These are phyloP conservation scores for Acanthoscelides obtectus DNA, from an alignment of 2,888 invertebrate genomes.

Conservation along the genomic window DNA sequence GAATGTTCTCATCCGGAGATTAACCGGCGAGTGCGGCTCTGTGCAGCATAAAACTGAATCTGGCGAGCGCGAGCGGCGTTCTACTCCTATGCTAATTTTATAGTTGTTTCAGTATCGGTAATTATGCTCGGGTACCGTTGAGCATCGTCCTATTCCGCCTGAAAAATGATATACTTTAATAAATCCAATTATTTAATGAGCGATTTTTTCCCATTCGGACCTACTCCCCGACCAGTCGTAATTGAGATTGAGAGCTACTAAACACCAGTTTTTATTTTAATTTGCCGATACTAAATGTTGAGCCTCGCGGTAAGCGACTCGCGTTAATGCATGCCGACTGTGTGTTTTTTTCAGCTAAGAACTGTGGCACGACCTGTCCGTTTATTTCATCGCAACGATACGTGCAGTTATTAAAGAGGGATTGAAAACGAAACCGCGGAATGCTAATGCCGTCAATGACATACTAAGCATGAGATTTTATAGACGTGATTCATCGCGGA, in stretches of 20 bases:
- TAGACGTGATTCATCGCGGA: not conserved
- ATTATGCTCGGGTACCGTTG: constrained; percentile 16
- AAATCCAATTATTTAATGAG: constrained; percentile 24
- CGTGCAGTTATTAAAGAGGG: not conserved
- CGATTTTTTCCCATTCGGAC: constrained; percentile 5
- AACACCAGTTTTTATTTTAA: not conserved
- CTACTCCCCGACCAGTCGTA: not conserved
- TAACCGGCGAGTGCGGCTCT: not conserved
- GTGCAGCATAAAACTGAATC: not conserved
- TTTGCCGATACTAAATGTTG: not conserved
- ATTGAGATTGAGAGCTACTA: not conserved
- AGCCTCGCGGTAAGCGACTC: not conserved
- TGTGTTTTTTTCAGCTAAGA: not conserved
- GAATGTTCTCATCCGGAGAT: no score
- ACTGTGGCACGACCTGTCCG: not conserved
- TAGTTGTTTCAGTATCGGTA: constrained; percentile 35
- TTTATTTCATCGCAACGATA: not conserved
- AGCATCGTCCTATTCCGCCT: constrained; percentile 9
- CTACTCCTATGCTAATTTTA: constrained; percentile 41
- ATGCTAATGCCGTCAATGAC: not conserved
- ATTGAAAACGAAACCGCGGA: not conserved
- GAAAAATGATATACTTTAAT: constrained; percentile 16
- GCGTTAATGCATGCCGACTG: not conserved
- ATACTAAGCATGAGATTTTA: not conserved
- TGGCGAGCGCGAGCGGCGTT: constrained; percentile 28